Base-by-base conservation (phyloP, 2,797 vertebrate species). In the Perodicticus potto region DNA sequence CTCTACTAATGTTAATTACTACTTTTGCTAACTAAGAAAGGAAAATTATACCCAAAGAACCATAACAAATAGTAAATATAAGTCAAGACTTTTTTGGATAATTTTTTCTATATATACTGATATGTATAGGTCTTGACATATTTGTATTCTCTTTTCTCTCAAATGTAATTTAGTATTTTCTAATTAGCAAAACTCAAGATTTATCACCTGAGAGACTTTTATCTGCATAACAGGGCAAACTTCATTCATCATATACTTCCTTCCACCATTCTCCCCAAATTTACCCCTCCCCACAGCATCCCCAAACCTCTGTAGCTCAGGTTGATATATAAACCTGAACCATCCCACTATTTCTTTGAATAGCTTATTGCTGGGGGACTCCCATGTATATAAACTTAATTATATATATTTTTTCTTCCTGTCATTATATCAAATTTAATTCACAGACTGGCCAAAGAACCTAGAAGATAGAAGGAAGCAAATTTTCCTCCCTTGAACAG, bases 101-200 rank as follows among this genome's bases (percentile, higher is more conserved):
- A 49, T 89, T 20, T 93, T 95, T 73, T n/a, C 25, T 45, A 53
- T 14, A 49, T 27, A 53, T 9, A 23, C 55, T 2, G 40, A 19
- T 5, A 91, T 8, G 0, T 32, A 37, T 3, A 32, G 5, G 12
- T 49, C 27, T 86, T 59, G 20, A 81, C 9, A 78, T 67, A 49
- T 4, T 59, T 91, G 89, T 70, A 73, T 86, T 91, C 7, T 78
- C 40, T 80, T 25, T 81, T 82, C 45, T 65, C 76, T 95, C 32
- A 86, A 72, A 57, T 25, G 32, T 34, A 67, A 40, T 81, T 25
- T 17, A 61, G 61, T 93, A 70, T 67, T 70, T 94, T 29, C 2
- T 72, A 83, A 69, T 89, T 87, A 91, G 2, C 12, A 78, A 93
- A 95, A 32, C 1, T 1, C 27, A 73, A 17, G 29, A 34, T 53